These are phyloP conservation scores for Carcina quercana DNA, from an alignment of 2,888 invertebrate genomes.

Conservation along the genomic window DNA sequence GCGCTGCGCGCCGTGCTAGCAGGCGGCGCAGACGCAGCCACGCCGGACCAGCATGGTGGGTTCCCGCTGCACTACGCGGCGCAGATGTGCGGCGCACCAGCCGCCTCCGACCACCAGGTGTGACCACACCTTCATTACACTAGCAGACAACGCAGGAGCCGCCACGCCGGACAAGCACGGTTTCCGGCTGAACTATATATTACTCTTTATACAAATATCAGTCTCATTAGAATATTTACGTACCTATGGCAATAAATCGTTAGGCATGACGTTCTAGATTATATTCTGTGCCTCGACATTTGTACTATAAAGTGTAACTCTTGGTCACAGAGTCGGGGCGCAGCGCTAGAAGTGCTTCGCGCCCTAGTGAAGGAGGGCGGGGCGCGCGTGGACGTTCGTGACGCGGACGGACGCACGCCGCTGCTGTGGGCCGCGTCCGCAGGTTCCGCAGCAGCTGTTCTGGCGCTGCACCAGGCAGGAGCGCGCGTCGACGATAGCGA, in stretches of 20 bases:
- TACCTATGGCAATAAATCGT: no score
- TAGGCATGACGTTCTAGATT: no score
- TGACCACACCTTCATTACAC: no score
- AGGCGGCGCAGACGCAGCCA: conserved; percentile 90
- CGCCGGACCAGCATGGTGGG: conserved; percentile 95
- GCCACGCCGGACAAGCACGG: no score
- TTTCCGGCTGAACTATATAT: no score
- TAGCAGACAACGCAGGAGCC: no score
- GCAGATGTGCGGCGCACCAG: conserved; percentile 93
- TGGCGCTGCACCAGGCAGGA: conserved; percentile 90
- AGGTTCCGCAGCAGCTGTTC: conserved; percentile 93
- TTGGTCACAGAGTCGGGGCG: conserved; percentile 62
- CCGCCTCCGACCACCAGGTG: conserved; percentile 74
- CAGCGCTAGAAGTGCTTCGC: conserved; percentile 86
- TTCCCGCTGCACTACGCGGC: conserved; percentile 98
- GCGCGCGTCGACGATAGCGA: conserved; percentile 88
- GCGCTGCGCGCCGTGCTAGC: conserved; percentile 89
- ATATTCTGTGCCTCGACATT: no score
- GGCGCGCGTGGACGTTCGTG: conserved; percentile 88
- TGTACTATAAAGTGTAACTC: no score
- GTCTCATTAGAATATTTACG: no score
- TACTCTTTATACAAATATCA: no score
- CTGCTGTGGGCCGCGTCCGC: conserved; percentile 98
- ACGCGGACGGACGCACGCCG: conserved; percentile 95
- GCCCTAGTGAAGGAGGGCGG: conserved; percentile 84